These are phyloP conservation scores for Drosophila asahinai DNA, from an alignment of 1,140 invertebrate genomes.

Conservation along the genomic window DNA sequence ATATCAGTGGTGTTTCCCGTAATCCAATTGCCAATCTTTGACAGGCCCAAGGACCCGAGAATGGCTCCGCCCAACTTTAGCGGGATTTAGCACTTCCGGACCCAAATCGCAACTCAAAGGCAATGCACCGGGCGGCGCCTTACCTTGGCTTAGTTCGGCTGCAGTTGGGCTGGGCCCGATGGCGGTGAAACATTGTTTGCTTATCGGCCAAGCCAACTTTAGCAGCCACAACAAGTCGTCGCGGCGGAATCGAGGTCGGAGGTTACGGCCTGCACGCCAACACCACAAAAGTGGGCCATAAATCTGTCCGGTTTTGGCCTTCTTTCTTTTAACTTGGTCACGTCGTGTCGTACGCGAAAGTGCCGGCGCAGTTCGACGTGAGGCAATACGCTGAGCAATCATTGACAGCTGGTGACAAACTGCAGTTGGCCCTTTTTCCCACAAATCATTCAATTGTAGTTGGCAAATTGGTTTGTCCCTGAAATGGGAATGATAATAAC, in stretches of 20 bases:
- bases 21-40: not conserved
- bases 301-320: constrained; percentile 35
- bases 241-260: constrained; percentile 37
- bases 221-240: constrained; percentile 62
- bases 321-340: constrained; percentile 24
- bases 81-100: constrained; percentile 30
- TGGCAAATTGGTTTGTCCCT: not conserved
- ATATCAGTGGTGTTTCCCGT: not conserved
- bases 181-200: constrained; percentile 36
- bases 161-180: constrained; percentile 1
- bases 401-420: constrained; percentile 34
- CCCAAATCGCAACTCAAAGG: constrained; percentile 15
- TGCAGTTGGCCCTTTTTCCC: constrained; percentile 15
- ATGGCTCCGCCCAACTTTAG: constrained; percentile 10
- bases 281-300: constrained; percentile 37
- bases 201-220: constrained; percentile 64
- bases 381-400: constrained; percentile 12
- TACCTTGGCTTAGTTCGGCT: constrained; percentile 70
- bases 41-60: not conserved
- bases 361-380: not conserved
- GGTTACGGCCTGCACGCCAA: constrained; percentile 47
- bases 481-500: not conserved
- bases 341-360: constrained; percentile 16
- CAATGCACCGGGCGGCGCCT: constrained; percentile 27
- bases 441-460: constrained; percentile 30